Base-by-base conservation (phyloP, 1,140 invertebrate genomes). In the Leptopilina clavipes region DNA sequence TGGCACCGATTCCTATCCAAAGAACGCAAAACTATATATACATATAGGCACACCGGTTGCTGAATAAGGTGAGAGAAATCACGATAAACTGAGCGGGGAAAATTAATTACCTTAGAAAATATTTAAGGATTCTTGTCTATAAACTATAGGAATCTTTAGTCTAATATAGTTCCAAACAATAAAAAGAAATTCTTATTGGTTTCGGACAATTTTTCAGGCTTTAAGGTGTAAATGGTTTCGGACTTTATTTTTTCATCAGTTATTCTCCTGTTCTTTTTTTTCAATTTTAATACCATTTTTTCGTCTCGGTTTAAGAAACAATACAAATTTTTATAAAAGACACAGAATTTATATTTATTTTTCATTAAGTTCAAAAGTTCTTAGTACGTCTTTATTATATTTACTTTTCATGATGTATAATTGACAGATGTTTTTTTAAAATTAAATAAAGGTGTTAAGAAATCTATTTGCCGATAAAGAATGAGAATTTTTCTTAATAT, bases 51-150 rank as follows among this genome's bases (percentile, higher is more conserved):
- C 5, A 25, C 56, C 22, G 19, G 22, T 22, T 65, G 22, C 56
- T 65, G 19, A 25, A 65, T 31, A 5, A 31, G 25, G 25, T 22
- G 59, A 31, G 22, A 59, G 56, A 59, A 59, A 59, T 12, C 52
- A 19, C 18, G n/a, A 5, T 18, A 19, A 19, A 31, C 25, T 19
- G 9, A 65, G 10, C 1, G 1, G 59, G 11, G 10, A 25, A 65
- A 52, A 52, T 52, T 65, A 65, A 65, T 37, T 65, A 22, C 25
- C 59, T 37, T 65, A 14, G 22, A 65, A 31, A 65, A 65, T 31
- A 65, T 14, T 12, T 14, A 65, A n/a, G 9, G 12, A 59, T 25
- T 17, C 25, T 59, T 22, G 56, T 59, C 19, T 59, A 59, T 59
- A 17, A 9, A 54, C 7, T 40, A 40, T 5, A 40, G 37, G 9